phyloP scores from a whole-genome alignment of 2,888 invertebrate species.

The Drosophila kambysellisi region DNA sequence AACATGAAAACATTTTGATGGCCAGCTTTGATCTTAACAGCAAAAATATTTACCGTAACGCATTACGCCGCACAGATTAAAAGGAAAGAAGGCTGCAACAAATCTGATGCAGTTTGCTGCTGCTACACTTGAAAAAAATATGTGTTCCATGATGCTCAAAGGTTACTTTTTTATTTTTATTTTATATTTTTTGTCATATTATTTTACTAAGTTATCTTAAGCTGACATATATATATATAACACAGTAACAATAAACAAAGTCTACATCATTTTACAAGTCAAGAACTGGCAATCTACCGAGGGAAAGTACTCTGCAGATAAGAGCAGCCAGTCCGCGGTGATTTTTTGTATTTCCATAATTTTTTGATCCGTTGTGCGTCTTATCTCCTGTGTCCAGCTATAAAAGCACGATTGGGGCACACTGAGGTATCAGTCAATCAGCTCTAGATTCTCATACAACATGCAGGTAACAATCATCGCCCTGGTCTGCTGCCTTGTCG shows the following conservation, averaged over 20 bases:
- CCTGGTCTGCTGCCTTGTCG: slow-evolving; percentile 40
- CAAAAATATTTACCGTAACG: slow-evolving; percentile 81
- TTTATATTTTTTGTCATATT: neutral
- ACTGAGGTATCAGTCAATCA: slow-evolving; percentile 35
- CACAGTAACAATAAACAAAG: slow-evolving; percentile 1
- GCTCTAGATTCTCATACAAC: slow-evolving; percentile 15
- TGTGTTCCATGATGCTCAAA: too few relatives aligned
- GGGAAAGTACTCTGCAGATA: slow-evolving; percentile 44
- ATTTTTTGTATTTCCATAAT: slow-evolving; percentile 6
- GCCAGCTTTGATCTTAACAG: slow-evolving; percentile 71
- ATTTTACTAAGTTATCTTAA: neutral
- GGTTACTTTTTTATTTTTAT: neutral
- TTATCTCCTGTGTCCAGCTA: slow-evolving; percentile 16
- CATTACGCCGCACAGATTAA: slow-evolving; percentile 71
- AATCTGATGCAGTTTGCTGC: slow-evolving; percentile 22
- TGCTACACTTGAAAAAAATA: slow-evolving; percentile 1
- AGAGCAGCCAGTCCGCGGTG: neutral
- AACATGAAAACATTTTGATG: slow-evolving; percentile 63
- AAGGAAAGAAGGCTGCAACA: slow-evolving; percentile 55
- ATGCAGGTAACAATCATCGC: slow-evolving; percentile 41
- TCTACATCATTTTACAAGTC: slow-evolving; percentile 3
- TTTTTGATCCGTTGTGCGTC: neutral
- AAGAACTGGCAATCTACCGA: slow-evolving; percentile 16
- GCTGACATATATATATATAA: neutral
- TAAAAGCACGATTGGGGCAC: slow-evolving; percentile 30